Percentiles rank a stretch among this genome's conserved stretches.
These are phyloP conservation scores for Rhynchonycteris naso DNA, from an alignment of 2,797 vertebrate species.

Conservation along the genomic window DNA sequence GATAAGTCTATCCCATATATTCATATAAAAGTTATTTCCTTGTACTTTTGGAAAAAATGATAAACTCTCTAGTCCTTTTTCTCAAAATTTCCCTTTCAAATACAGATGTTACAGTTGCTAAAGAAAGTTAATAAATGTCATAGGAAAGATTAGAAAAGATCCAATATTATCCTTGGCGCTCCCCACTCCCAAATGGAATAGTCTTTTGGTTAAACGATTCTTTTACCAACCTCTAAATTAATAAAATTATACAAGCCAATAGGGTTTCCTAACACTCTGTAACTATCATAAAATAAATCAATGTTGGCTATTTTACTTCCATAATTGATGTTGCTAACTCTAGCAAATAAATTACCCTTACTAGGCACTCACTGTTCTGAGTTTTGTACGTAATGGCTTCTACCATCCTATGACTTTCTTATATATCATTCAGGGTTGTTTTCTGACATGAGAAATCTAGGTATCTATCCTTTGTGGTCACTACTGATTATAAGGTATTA, in stretches of 20 bases:
- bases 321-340: neutral
- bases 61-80: neutral
- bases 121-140: neutral
- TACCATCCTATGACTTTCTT: neutral
- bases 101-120: neutral
- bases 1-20: neutral
- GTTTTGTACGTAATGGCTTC: neutral
- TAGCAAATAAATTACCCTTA: neutral
- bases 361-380: neutral
- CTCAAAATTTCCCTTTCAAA: neutral
- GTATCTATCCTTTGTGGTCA: neutral
- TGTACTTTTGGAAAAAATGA: neutral
- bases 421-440: neutral
- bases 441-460: neutral
- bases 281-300: neutral
- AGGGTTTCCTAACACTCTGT: neutral
- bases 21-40: neutral
- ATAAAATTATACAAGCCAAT: neutral
- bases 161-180: neutral
- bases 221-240: constrained; percentile 10
- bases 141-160: neutral
- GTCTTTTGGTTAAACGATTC: neutral
- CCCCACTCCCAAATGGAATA: neutral
- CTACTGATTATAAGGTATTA: neutral
- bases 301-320: neutral